Conservation (phyloP, 1,140 invertebrate genomes). For the Euura saliciscinereae region DNA sequence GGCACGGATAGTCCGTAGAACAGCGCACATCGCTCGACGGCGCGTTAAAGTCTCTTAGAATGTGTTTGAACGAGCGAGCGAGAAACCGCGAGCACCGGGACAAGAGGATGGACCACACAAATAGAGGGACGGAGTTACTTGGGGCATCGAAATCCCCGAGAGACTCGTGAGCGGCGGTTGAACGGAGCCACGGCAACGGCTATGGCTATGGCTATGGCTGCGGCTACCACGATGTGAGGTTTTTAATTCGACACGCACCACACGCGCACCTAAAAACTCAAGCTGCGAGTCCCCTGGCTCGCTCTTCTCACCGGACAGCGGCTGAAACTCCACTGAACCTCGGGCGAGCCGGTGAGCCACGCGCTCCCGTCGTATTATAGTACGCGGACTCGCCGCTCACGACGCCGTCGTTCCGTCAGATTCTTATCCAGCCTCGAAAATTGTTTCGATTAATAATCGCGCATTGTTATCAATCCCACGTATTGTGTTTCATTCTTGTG, state of each 20-base stretch:
- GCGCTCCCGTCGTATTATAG: neutral
- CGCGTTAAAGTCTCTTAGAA: neutral
- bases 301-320: slow-evolving; percentile 3
- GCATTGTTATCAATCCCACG: too few relatives aligned
- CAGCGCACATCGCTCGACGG: neutral
- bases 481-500: too few relatives aligned
- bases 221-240: neutral
- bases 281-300: neutral
- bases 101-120: neutral
- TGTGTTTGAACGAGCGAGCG: too few relatives aligned
- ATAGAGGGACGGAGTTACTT: neutral
- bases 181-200: neutral
- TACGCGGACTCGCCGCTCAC: neutral
- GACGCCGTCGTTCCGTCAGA: neutral
- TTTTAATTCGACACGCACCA: neutral
- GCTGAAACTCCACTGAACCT: slow-evolving; percentile 1
- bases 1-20: neutral
- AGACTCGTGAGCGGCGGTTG: neutral
- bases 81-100: too few relatives aligned
- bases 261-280: neutral
- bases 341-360: neutral
- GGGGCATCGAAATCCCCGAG: too few relatives aligned
- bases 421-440: too few relatives aligned
- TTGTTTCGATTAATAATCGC: too few relatives aligned
- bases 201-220: neutral